phyloP scores from a whole-genome alignment of 2,888 invertebrate genomes.

The Vanessa cardui region DNA sequence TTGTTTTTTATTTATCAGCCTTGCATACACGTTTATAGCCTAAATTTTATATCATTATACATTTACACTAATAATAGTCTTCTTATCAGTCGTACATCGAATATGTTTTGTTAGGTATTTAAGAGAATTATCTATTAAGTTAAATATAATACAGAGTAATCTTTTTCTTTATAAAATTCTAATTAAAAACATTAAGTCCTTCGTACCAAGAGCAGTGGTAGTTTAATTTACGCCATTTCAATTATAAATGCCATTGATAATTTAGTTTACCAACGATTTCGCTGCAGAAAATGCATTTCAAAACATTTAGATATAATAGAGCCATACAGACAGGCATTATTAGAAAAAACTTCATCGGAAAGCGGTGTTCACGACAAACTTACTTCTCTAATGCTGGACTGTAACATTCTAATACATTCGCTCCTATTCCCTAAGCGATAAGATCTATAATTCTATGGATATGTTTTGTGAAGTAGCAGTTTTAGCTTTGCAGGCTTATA shows the following conservation, averaged over 20 bases:
- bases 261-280: not conserved
- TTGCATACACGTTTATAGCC: too few species aligned
- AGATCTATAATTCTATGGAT: conserved; percentile 31
- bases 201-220: too few species aligned
- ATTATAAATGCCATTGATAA: not conserved
- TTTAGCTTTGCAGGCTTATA: conserved; percentile 61
- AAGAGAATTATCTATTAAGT: too few species aligned
- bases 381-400: conserved; percentile 18
- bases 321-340: conserved; percentile 60
- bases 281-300: conserved; percentile 25
- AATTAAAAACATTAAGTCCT: too few species aligned
- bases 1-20: too few species aligned
- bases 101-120: too few species aligned
- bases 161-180: too few species aligned
- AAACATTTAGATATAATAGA: conserved; percentile 46
- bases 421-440: conserved; percentile 21
- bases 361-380: conserved; percentile 46
- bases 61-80: too few species aligned
- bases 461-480: conserved; percentile 34
- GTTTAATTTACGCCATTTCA: too few species aligned
- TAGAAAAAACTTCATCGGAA: conserved; percentile 78
- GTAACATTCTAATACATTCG: conserved; percentile 1
- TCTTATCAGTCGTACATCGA: too few species aligned
- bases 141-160: too few species aligned
- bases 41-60: too few species aligned